These are phyloP conservation scores for Gymnoscopelus microlampas DNA, from an alignment of 2,797 vertebrate species.

Conservation along the genomic window DNA sequence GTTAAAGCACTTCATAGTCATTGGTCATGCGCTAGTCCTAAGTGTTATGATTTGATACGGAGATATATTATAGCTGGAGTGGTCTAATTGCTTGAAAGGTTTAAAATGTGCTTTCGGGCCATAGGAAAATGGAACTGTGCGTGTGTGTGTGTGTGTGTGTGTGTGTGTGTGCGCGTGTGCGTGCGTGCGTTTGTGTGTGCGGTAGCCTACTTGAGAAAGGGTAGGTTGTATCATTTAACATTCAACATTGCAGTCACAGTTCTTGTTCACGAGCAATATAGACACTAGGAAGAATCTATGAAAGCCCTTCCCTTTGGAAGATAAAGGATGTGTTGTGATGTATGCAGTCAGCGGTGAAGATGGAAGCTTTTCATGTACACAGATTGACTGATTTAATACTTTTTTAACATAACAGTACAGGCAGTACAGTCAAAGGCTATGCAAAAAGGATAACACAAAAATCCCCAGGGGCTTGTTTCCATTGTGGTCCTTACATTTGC, in stretches of 20 bases:
- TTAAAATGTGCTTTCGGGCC: constrained; percentile 50
- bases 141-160: constrained; percentile 21
- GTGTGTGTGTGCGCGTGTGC: background rate
- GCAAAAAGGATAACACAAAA: no score
- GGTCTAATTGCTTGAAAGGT: constrained; percentile 72
- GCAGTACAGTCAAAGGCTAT: no score
- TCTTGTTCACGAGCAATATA: constrained; percentile 27
- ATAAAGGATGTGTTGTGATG: no score
- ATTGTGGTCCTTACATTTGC: no score
- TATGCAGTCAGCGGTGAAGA: no score
- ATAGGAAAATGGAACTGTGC: constrained; percentile 18
- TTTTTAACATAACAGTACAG: no score
- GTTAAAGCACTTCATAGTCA: constrained; percentile 69
- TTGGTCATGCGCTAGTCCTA: constrained; percentile 72
- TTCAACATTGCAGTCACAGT: constrained; percentile 40
- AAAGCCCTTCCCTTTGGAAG: no score
- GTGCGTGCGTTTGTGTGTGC: constrained; percentile 1
- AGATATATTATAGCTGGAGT: constrained; percentile 70
- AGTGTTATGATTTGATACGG: constrained; percentile 72
- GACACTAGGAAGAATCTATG: background rate
- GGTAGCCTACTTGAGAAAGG: background rate
- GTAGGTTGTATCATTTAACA: constrained; percentile 33
- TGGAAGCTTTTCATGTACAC: no score
- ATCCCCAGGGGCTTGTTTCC: no score
- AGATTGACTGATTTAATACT: no score